phyloP scores from a whole-genome alignment of 2,888 invertebrate species.

The Lacanobia wlatinum region DNA sequence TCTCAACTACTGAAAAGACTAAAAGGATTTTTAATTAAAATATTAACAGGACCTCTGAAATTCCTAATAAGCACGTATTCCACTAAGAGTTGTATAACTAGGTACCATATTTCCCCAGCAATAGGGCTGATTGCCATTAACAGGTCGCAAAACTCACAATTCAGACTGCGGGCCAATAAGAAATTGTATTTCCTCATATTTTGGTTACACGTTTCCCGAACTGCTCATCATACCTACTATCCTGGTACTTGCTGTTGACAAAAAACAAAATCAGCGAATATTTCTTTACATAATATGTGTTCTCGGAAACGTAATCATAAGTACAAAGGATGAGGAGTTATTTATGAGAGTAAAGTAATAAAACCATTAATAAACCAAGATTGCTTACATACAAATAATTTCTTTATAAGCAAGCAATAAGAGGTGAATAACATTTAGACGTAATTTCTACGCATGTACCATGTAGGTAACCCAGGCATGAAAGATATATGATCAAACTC shows the following conservation, averaged over 20 bases:
- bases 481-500: too few species aligned
- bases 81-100: neutral
- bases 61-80: neutral
- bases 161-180: neutral
- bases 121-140: neutral
- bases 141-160: neutral
- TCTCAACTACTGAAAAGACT: neutral
- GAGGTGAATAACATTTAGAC: conserved; percentile 6
- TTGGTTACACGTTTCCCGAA: neutral
- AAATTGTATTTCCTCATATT: neutral
- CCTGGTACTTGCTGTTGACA: neutral
- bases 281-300: neutral
- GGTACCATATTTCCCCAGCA: neutral
- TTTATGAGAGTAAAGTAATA: conserved; percentile 16
- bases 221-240: neutral
- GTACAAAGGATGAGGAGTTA: conserved; percentile 2
- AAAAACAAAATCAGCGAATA: conserved; percentile 12
- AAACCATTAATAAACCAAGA: conserved; percentile 19
- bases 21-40: neutral
- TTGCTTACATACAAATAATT: conserved; percentile 15
- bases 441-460: neutral
- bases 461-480: neutral
- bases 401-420: conserved; percentile 12
- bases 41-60: neutral
- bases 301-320: conserved; percentile 16